Conservation (phyloP, 2,888 invertebrate species). For the Nephrotoma guestfalica region DNA sequence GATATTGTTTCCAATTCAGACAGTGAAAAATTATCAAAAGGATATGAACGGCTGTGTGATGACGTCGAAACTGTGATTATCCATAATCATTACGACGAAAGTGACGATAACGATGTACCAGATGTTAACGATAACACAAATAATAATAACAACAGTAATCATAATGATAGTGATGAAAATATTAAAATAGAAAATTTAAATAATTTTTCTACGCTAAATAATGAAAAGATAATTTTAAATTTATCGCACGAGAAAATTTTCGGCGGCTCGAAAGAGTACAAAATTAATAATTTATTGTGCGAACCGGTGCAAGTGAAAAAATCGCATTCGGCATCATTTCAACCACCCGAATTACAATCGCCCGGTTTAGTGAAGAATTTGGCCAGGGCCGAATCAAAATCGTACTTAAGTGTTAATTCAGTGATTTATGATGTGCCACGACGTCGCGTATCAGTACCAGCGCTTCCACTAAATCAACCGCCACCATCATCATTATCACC, state of each 20-base stretch:
- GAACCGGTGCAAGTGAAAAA: background rate
- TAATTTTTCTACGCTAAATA: background rate
- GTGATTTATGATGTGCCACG: background rate
- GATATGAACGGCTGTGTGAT: background rate
- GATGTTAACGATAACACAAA: background rate
- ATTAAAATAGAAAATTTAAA: background rate
- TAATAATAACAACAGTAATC: background rate
- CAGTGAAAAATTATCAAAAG: background rate
- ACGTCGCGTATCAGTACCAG: background rate
- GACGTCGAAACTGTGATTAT: background rate
- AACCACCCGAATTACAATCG: background rate
- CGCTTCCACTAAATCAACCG: background rate
- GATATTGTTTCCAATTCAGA: background rate
- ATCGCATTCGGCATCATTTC: background rate
- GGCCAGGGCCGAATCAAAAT: background rate
- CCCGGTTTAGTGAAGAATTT: background rate
- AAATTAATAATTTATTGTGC: background rate
- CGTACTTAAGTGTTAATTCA: background rate
- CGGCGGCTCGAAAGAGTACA: background rate
- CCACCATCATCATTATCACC: background rate
- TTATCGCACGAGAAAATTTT: background rate
- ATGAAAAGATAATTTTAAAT: background rate
- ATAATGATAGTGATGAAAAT: conserved; percentile 1
- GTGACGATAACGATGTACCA: background rate
- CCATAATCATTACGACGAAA: background rate